phyloP scores from a whole-genome alignment of 2,888 invertebrate genomes.

The Phalera bucephala region DNA sequence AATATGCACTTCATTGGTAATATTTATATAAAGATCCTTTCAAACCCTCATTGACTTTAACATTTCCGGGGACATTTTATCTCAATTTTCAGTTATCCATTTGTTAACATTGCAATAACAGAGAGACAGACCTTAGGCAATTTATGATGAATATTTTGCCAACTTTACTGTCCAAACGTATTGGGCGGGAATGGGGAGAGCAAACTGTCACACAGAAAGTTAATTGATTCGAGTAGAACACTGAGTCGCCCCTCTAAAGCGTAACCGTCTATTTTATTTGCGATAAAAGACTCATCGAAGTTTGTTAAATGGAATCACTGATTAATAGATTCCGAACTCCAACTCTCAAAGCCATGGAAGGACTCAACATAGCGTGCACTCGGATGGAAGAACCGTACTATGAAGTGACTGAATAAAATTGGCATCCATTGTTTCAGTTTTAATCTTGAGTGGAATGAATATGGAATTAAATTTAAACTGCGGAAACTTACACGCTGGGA shows the following conservation, averaged over 20 bases:
- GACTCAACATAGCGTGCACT: slow-evolving; percentile 40
- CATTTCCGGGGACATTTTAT: no score
- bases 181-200: slow-evolving; percentile 38
- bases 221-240: slow-evolving; percentile 49
- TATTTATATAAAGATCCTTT: no score
- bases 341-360: slow-evolving; percentile 37
- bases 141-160: slow-evolving; percentile 34
- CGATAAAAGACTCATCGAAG: slow-evolving; percentile 42
- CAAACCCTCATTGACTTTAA: slow-evolving; percentile 3
- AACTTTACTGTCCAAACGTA: slow-evolving; percentile 36
- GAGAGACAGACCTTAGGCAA: slow-evolving; percentile 26
- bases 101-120: slow-evolving; percentile 22
- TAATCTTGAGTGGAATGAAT: slow-evolving; percentile 16
- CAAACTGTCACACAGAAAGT: slow-evolving; percentile 45
- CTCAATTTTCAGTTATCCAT: slow-evolving; percentile 7
- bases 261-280: slow-evolving; percentile 48
- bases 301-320: no score
- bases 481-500: neutral
- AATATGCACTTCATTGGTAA: no score
- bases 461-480: slow-evolving; percentile 20
- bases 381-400: no score
- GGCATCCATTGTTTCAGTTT: slow-evolving; percentile 28
- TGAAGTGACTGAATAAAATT: slow-evolving; percentile 29
- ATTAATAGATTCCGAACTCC: slow-evolving; percentile 45
- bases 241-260: slow-evolving; percentile 31